Evolutionary conservation across 2,113 vertebrate species (phyloP).

Genomic region (Phoenicopterus ruber): DNA sequence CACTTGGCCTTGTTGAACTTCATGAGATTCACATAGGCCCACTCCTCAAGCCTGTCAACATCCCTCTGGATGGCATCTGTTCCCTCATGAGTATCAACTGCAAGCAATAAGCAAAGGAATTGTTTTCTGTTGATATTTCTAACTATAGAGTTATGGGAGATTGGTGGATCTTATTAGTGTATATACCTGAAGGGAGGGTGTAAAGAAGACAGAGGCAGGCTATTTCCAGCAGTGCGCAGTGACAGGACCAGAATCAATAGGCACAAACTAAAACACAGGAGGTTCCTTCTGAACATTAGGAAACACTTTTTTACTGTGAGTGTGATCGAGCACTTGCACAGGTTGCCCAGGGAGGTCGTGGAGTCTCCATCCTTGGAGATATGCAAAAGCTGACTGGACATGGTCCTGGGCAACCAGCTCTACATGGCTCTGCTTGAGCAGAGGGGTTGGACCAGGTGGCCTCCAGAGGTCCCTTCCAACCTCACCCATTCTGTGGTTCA

Average conservation of each 20-base stretch:
- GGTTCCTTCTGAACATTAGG: not conserved
- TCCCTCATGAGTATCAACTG: not conserved
- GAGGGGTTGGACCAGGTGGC: not conserved
- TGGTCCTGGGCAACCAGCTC: not conserved
- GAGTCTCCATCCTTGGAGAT: not conserved
- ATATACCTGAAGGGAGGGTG: not conserved
- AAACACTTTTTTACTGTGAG: not conserved
- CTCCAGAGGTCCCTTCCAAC: not conserved
- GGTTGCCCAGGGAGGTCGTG: not conserved
- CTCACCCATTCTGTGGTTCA: not conserved
- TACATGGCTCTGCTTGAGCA: not conserved
- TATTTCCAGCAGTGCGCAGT: not conserved
- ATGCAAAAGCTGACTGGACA: not conserved
- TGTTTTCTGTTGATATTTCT: not conserved
- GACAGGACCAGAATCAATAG: not conserved
- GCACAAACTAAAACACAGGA: not conserved
- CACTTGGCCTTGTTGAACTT: not conserved
- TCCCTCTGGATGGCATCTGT: not conserved
- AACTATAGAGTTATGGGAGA: not conserved
- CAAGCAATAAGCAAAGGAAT: not conserved
- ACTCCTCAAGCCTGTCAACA: not conserved
- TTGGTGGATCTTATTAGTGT: not conserved
- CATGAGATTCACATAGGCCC: not conserved
- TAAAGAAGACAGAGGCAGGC: not conserved
- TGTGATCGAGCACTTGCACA: not conserved